These are phyloP conservation scores for Drosophila auraria DNA, from an alignment of 1,140 invertebrate species.

Conservation along the genomic window DNA sequence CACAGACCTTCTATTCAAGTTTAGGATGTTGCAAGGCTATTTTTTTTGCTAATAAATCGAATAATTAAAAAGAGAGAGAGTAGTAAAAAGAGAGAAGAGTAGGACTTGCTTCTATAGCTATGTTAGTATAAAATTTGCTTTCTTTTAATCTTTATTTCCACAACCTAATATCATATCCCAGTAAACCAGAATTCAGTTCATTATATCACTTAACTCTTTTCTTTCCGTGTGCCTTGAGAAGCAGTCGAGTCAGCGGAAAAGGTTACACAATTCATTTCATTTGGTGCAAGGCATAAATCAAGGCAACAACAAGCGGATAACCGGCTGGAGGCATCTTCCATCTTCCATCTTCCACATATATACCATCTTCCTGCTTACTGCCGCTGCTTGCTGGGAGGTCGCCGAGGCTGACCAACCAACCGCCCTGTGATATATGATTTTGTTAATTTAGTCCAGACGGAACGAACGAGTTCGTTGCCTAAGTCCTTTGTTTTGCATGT, in stretches of 20 bases:
- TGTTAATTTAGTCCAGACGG: constrained; percentile 67
- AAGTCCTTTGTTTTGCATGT: constrained; percentile 64
- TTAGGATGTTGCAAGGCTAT: too few species aligned
- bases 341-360: constrained; percentile 20
- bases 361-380: constrained; percentile 46
- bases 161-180: background rate
- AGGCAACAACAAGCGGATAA: constrained; percentile 70
- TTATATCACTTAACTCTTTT: background rate
- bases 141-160: too few species aligned
- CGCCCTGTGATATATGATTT: constrained; percentile 78
- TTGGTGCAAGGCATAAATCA: constrained; percentile 82
- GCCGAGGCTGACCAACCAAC: constrained; percentile 32
- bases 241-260: constrained; percentile 33
- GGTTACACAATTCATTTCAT: constrained; percentile 84
- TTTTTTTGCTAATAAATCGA: too few species aligned
- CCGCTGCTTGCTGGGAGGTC: constrained; percentile 67
- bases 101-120: too few species aligned
- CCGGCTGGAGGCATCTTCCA: constrained; percentile 50
- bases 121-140: too few species aligned
- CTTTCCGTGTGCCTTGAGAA: constrained; percentile 14
- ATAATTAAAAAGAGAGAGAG: too few species aligned
- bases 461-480: constrained; percentile 71
- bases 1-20: too few species aligned
- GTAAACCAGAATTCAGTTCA: background rate
- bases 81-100: too few species aligned